phyloP scores from a whole-genome alignment of 92 coral and sea anemone genomes.

The Nematostella vectensis region DNA sequence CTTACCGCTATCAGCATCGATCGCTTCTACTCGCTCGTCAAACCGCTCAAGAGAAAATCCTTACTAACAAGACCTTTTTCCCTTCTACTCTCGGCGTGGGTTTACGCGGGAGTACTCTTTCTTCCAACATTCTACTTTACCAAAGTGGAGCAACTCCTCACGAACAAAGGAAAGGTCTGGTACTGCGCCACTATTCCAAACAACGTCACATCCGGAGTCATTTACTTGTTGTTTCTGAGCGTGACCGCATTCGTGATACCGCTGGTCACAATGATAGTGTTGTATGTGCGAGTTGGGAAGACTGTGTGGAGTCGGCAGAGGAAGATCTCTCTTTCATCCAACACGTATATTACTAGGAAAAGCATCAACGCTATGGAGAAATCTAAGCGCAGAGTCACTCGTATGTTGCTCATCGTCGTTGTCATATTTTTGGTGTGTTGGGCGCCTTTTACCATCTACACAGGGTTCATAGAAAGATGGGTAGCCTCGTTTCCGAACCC shows the following conservation, averaged over 20 bases:
- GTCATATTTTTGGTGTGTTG: conserved; percentile 53
- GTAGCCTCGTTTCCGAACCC: conserved; percentile 83
- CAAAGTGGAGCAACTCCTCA: conserved; percentile 25
- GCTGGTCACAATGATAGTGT: conserved; percentile 48
- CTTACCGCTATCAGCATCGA: conserved; percentile 73
- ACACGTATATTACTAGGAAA: conserved; percentile 35
- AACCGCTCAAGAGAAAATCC: conserved; percentile 52
- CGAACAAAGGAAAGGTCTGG: conserved; percentile 33
- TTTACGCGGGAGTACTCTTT: conserved; percentile 45
- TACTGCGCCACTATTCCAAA: conserved; percentile 68
- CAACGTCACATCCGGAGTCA: conserved; percentile 42
- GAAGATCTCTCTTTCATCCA: conserved; percentile 56
- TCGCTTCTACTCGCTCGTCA: conserved; percentile 75
- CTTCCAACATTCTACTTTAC: conserved; percentile 72
- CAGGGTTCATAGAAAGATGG: conserved; percentile 67
- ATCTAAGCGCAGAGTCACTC: conserved; percentile 56
- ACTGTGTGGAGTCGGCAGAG: conserved; percentile 76
- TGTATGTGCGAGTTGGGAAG: conserved; percentile 62
- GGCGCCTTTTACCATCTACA: conserved; percentile 64
- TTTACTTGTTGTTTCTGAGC: conserved; percentile 50
- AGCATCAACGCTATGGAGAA: conserved; percentile 33
- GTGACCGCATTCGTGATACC: conserved; percentile 57
- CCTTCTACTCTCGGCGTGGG: conserved; percentile 49
- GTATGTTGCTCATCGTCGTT: conserved; percentile 65
- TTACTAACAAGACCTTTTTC: conserved; percentile 34